Conservation (phyloP, 2,113 vertebrate genomes). For the Buteo buteo region DNA sequence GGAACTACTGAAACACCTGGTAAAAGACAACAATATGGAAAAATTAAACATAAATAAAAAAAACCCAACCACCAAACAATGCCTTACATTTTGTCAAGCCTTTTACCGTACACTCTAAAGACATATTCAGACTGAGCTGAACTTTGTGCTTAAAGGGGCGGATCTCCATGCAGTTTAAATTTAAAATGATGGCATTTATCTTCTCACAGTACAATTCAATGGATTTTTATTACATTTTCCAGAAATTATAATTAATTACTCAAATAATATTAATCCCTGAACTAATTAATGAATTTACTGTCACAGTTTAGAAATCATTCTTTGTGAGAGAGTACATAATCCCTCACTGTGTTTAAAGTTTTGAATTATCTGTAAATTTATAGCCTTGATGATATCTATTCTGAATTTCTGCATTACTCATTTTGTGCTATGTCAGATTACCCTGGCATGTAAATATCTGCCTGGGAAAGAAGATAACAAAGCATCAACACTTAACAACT, state of each 20-base stretch:
- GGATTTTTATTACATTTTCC: neutral
- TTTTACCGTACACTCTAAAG: neutral
- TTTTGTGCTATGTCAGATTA: neutral
- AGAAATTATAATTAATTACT: neutral
- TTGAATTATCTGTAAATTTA: neutral
- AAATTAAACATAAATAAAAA: neutral
- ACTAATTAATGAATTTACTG: neutral
- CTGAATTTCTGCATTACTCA: neutral
- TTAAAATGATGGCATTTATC: neutral
- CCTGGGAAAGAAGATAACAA: neutral
- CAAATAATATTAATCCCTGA: neutral
- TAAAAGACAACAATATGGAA: neutral
- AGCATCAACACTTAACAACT: neutral
- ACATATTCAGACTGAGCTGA: neutral
- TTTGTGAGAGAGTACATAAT: neutral
- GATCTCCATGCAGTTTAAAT: neutral
- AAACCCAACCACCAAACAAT: accelerated
- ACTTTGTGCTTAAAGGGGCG: neutral
- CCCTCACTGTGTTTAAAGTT: neutral
- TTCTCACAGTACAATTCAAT: neutral
- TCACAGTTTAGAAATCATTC: neutral
- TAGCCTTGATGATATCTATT: neutral
- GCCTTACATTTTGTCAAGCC: neutral
- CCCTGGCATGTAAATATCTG: neutral
- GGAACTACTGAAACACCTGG: neutral